Conservation (phyloP, 2,113 vertebrate species). For the Morphnarchus princeps region DNA sequence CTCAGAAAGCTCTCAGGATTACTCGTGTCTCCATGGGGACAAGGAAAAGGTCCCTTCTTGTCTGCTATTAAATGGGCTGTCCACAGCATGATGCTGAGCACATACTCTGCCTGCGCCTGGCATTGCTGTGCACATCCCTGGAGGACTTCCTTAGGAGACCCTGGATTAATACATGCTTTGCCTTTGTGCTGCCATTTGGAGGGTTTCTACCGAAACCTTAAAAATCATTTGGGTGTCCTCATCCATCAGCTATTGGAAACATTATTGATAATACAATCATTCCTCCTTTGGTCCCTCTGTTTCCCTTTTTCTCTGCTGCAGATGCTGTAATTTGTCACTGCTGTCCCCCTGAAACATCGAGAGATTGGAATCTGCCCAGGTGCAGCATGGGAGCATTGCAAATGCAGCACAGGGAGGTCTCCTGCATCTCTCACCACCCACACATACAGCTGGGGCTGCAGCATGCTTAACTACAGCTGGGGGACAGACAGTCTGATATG, state of each 20-base stretch:
- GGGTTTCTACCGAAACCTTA: background rate
- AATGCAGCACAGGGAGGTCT: background rate
- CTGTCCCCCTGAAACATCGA: background rate
- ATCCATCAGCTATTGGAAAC: slow-evolving; percentile 35
- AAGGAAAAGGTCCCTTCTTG: background rate
- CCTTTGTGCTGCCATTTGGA: background rate
- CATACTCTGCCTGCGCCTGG: fast-evolving
- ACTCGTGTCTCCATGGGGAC: background rate
- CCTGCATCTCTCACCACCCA: background rate
- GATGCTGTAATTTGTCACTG: slow-evolving; percentile 25
- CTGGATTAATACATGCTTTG: background rate
- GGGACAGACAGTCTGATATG: background rate
- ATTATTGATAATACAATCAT: slow-evolving; percentile 41
- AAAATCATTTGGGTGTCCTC: slow-evolving; percentile 1
- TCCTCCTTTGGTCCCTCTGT: background rate
- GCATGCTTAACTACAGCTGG: background rate
- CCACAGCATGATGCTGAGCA: background rate
- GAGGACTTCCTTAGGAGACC: background rate
- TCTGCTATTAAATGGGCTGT: background rate
- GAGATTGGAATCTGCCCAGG: background rate
- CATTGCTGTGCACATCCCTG: background rate
- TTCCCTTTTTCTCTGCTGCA: background rate
- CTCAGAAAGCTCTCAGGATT: background rate
- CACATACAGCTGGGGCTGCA: background rate
- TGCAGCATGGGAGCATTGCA: background rate